Conservation (phyloP, 2,888 invertebrate species). For the Andrena hattorfiana region DNA sequence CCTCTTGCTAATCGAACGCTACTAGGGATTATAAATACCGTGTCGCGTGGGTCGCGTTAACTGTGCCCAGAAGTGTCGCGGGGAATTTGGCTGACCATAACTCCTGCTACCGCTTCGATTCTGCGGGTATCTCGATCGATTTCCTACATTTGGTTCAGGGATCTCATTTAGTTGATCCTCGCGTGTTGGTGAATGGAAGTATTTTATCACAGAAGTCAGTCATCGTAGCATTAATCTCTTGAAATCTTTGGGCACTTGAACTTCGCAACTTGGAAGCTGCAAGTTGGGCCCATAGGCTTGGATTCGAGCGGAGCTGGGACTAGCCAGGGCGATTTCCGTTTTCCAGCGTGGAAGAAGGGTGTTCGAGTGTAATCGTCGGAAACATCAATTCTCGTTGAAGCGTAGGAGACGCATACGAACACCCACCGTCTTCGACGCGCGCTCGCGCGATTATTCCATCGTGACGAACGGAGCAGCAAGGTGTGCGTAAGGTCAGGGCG, state of each 20-base stretch:
- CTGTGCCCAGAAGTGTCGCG: slow-evolving; percentile 6
- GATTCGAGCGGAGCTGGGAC: neutral
- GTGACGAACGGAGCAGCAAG: slow-evolving; percentile 5
- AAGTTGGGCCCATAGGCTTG: no score
- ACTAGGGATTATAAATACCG: slow-evolving; percentile 40
- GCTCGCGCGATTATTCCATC: slow-evolving; percentile 47
- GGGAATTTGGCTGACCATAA: slow-evolving; percentile 27
- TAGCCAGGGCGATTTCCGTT: slow-evolving; percentile 68
- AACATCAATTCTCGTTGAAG: slow-evolving; percentile 81
- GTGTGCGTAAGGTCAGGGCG: slow-evolving; percentile 69
- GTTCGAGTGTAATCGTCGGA: slow-evolving; percentile 81
- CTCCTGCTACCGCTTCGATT: slow-evolving; percentile 18
- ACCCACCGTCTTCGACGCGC: slow-evolving; percentile 48
- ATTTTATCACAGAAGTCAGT: no score
- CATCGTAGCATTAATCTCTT: no score
- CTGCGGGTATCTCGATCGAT: slow-evolving; percentile 16
- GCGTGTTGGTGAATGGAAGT: no score
- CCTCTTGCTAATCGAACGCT: slow-evolving; percentile 38
- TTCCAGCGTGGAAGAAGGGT: slow-evolving; percentile 61
- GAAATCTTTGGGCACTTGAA: no score
- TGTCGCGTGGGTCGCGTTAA: slow-evolving; percentile 51
- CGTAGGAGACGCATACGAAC: slow-evolving; percentile 76
- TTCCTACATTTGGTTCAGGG: neutral
- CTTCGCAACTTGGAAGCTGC: no score
- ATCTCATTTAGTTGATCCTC: no score